Evolutionary conservation across 2,888 invertebrate genomes (phyloP).

Genomic region (Nudaria mundana): DNA sequence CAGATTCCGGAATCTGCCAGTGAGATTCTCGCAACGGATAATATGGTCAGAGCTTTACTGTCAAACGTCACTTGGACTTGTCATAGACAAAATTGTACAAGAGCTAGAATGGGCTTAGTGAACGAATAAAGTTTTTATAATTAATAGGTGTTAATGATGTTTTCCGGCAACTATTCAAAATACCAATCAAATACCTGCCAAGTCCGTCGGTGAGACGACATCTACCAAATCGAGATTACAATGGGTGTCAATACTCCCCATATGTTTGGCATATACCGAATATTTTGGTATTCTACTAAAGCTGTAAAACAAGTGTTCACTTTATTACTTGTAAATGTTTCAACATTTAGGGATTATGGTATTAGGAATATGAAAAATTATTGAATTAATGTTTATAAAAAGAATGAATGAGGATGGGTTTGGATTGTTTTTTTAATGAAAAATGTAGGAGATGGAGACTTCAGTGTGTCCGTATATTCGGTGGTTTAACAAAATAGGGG

Average conservation of each 20-base stretch:
- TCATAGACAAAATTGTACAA: too few species aligned
- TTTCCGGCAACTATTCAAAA: constrained; percentile 70
- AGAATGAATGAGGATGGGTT: constrained; percentile 11
- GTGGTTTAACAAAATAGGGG: constrained; percentile 23
- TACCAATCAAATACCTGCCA: constrained; percentile 80
- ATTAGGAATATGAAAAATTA: constrained; percentile 18
- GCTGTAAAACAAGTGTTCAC: constrained; percentile 79
- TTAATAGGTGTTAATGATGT: too few species aligned
- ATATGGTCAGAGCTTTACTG: too few species aligned
- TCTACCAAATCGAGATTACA: constrained; percentile 73
- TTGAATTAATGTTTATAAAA: constrained; percentile 21
- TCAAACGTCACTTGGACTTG: too few species aligned
- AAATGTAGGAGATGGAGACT: constrained; percentile 22
- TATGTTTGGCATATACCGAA: constrained; percentile 74
- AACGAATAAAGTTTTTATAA: too few species aligned
- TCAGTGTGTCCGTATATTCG: constrained; percentile 8
- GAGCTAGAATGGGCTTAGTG: too few species aligned
- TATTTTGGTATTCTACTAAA: constrained; percentile 74
- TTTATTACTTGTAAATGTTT: constrained; percentile 69
- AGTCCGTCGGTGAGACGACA: constrained; percentile 78
- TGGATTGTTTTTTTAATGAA: constrained; percentile 18
- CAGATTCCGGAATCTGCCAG: too few species aligned
- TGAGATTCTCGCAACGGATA: too few species aligned
- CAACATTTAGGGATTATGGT: constrained; percentile 36
- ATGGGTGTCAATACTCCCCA: constrained; percentile 65